Evolutionary conservation across 2,797 vertebrate genomes (phyloP).

Genomic region (Yasuhikotakia modesta): DNA sequence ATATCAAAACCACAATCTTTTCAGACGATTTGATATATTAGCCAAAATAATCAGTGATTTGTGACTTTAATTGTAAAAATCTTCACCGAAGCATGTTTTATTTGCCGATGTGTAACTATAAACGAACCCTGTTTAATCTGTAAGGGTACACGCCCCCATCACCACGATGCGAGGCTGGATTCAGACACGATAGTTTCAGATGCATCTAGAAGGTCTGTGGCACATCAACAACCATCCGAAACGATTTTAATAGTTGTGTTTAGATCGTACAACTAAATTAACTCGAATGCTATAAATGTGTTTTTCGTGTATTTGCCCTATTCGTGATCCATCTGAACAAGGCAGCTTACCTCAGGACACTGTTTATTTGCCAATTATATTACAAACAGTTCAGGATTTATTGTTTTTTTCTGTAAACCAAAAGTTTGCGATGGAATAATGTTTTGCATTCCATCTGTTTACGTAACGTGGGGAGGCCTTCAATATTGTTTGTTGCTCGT

Average conservation of each 20-base stretch:
- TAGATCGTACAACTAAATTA: not conserved
- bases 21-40: not conserved
- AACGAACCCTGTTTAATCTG: not conserved
- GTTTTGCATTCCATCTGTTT: slow-evolving; percentile 63
- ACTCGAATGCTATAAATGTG: not conserved
- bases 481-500: slow-evolving; percentile 77
- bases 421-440: slow-evolving; percentile 21
- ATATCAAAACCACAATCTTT: not conserved
- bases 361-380: not conserved
- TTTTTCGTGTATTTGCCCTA: not conserved
- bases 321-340: not conserved
- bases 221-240: not conserved
- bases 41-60: not conserved
- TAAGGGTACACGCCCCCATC: slow-evolving; percentile 77
- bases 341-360: not conserved
- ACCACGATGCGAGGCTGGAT: slow-evolving; percentile 35
- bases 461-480: slow-evolving; percentile 77
- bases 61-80: not conserved
- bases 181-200: slow-evolving; percentile 8
- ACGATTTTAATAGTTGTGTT: not conserved
- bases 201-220: not conserved
- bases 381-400: not conserved
- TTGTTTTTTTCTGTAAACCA: not conserved
- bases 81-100: not conserved
- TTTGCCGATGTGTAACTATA: not conserved